Conservation (phyloP, 2,113 vertebrate genomes). For the Mus musculus region DNA sequence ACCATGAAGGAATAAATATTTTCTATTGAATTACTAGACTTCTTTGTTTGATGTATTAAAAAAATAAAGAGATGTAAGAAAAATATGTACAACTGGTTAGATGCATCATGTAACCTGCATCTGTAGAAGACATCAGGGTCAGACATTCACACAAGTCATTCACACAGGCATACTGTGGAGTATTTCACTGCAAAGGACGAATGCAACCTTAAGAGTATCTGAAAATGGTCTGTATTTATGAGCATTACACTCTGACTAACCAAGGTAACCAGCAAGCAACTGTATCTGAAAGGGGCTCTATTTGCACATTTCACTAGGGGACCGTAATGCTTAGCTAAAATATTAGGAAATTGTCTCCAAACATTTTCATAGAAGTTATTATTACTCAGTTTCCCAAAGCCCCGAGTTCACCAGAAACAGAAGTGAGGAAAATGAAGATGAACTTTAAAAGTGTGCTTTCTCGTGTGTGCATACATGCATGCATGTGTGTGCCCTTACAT, state of each 20-base stretch:
- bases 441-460: background rate
- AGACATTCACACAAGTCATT: background rate
- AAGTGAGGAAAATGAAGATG: background rate
- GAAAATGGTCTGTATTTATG: constrained; percentile 3
- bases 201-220: background rate
- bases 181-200: background rate
- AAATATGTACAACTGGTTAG: background rate
- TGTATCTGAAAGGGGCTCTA: background rate
- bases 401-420: constrained; percentile 30
- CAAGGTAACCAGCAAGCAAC: background rate
- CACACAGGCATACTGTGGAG: background rate
- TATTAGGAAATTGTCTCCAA: constrained; percentile 23
- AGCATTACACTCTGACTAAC: background rate
- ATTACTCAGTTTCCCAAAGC: background rate
- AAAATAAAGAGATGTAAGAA: constrained; percentile 45
- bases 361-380: background rate
- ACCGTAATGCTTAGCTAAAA: constrained; percentile 20
- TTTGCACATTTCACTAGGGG: constrained; percentile 10
- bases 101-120: background rate
- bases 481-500: background rate
- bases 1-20: background rate
- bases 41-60: background rate
- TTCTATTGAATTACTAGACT: background rate
- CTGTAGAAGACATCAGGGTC: background rate
- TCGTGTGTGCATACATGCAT: background rate